Percentiles rank a stretch among this genome's conserved stretches.
phyloP scores from a whole-genome alignment of 2,888 invertebrate species.

The Caenorhabditis panamensis region DNA sequence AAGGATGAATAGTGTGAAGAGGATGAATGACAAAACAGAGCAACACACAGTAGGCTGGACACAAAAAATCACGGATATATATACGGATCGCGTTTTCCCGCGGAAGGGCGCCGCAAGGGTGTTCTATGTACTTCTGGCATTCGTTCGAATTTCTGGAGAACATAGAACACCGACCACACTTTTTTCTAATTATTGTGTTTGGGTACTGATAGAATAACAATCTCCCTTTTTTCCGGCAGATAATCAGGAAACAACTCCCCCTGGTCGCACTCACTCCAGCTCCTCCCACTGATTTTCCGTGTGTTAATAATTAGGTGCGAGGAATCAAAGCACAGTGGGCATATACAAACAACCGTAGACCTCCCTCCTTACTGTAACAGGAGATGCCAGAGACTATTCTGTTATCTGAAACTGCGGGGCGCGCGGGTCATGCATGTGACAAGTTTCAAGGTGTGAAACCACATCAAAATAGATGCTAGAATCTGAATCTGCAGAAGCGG shows the following conservation, averaged over 20 bases:
- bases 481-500: constrained; percentile 51
- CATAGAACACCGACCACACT: constrained; percentile 48
- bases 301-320: constrained; percentile 11
- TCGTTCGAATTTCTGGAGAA: constrained; percentile 43
- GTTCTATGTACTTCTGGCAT: constrained; percentile 43
- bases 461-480: constrained; percentile 46
- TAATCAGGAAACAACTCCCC: constrained; percentile 53
- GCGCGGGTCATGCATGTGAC: constrained; percentile 41
- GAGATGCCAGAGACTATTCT: constrained; percentile 7
- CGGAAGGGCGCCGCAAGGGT: constrained; percentile 27
- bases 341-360: background rate
- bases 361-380: background rate
- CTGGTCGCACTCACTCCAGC: constrained; percentile 35
- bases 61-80: constrained; percentile 32
- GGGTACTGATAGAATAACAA: constrained; percentile 51
- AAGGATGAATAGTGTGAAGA: background rate
- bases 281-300: constrained; percentile 26
- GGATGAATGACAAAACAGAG: background rate
- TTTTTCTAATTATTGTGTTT: constrained; percentile 53
- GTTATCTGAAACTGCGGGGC: constrained; percentile 46
- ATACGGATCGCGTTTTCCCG: constrained; percentile 36
- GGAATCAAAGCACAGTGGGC: constrained; percentile 25
- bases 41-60: background rate
- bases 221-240: constrained; percentile 13
- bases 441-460: constrained; percentile 60